Evolutionary conservation across 2,888 invertebrate species (phyloP).

Genomic region (Mythimna pallens): DNA sequence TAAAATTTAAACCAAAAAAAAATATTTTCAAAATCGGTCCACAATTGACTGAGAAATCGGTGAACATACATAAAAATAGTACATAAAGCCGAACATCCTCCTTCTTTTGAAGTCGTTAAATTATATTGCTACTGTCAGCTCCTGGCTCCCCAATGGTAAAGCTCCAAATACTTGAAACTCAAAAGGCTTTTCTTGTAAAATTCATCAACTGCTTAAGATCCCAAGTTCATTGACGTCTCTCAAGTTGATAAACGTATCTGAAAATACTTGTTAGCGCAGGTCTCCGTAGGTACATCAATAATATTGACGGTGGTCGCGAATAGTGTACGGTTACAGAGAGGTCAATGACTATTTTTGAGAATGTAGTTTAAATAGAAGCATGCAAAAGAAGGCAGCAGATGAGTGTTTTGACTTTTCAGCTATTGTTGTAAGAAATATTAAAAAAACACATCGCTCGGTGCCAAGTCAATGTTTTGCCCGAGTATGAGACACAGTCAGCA

Average conservation of each 20-base stretch:
- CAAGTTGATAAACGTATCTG: conserved; percentile 6
- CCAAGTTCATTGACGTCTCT: conserved; percentile 13
- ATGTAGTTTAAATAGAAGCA: not conserved
- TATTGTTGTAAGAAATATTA: not conserved
- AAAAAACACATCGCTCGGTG: not conserved
- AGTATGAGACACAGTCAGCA: not conserved
- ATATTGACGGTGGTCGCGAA: conserved; percentile 9
- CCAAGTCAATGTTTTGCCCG: not conserved
- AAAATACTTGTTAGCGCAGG: conserved; percentile 24
- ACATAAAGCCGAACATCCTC: too few species aligned
- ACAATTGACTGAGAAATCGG: too few species aligned
- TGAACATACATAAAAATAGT: too few species aligned
- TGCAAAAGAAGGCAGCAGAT: not conserved
- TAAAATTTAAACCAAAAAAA: too few species aligned
- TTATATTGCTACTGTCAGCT: not conserved
- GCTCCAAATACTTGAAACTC: not conserved
- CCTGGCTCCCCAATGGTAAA: not conserved
- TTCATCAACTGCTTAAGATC: not conserved
- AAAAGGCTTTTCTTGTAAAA: not conserved
- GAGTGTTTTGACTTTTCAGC: not conserved
- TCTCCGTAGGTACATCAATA: conserved; percentile 10
- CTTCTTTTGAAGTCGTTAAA: too few species aligned
- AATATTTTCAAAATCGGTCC: too few species aligned
- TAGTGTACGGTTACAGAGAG: not conserved
- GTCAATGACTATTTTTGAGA: conserved; percentile 4